Conservation (phyloP, 2,888 invertebrate species). For the Lacanobia wlatinum region DNA sequence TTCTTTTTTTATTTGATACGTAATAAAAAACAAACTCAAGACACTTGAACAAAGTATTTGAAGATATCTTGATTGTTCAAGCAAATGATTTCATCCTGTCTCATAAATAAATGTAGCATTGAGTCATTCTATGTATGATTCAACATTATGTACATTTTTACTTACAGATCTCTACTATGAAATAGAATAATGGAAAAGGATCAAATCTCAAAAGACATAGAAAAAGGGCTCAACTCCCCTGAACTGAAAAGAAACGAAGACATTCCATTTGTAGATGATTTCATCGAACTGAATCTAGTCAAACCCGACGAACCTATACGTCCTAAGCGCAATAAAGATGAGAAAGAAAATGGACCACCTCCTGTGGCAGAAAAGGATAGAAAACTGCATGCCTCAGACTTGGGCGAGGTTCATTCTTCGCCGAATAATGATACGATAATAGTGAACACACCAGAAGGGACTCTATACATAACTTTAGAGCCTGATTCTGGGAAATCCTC, state of each 20-base stretch:
- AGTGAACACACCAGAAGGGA: slow-evolving; percentile 87
- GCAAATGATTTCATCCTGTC: slow-evolving; percentile 26
- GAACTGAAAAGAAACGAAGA: slow-evolving; percentile 75
- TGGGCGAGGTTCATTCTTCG: slow-evolving; percentile 81
- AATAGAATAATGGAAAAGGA: slow-evolving; percentile 78
- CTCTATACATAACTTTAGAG: slow-evolving; percentile 86
- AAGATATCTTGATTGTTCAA: slow-evolving; percentile 23
- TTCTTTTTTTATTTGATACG: slow-evolving; percentile 22
- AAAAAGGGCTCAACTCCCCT: slow-evolving; percentile 84
- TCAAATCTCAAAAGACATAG: slow-evolving; percentile 71
- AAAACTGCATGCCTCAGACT: slow-evolving; percentile 81
- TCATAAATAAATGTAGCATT: slow-evolving; percentile 22
- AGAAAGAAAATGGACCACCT: slow-evolving; percentile 64
- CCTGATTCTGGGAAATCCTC: slow-evolving; percentile 75
- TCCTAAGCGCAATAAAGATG: slow-evolving; percentile 74
- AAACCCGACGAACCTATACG: slow-evolving; percentile 73
- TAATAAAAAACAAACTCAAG: slow-evolving; percentile 32
- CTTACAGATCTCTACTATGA: slow-evolving; percentile 82
- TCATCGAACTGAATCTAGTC: slow-evolving; percentile 74
- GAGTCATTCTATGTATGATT: slow-evolving; percentile 22
- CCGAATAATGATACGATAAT: slow-evolving; percentile 87
- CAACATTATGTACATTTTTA: slow-evolving; percentile 43
- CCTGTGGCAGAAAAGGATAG: slow-evolving; percentile 59
- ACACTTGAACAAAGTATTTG: slow-evolving; percentile 6
- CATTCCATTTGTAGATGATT: slow-evolving; percentile 82